phyloP scores from a whole-genome alignment of 2,888 invertebrate species.

The Leucozona laternaria region DNA sequence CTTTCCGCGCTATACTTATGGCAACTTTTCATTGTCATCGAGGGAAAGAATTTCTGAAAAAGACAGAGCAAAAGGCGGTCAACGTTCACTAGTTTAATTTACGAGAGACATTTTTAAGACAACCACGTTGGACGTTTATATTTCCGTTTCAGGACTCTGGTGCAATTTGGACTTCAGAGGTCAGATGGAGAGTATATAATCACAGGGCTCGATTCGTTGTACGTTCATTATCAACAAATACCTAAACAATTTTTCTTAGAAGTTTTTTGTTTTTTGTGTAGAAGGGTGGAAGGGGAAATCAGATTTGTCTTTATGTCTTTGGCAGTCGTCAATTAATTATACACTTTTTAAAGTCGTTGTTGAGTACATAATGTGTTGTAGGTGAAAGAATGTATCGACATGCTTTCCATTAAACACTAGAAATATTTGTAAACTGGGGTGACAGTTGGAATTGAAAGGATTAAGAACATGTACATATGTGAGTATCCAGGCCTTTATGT shows the following conservation, averaged over 20 bases:
- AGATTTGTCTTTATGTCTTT: conserved; percentile 68
- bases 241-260: conserved; percentile 2
- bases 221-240: conserved; percentile 36
- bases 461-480: too few relatives aligned
- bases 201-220: conserved; percentile 12
- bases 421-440: not conserved
- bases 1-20: not conserved
- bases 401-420: not conserved
- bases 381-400: not conserved
- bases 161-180: conserved; percentile 38
- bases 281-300: not conserved
- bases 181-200: not conserved
- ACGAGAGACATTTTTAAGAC: conserved; percentile 71
- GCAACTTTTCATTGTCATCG: conserved; percentile 71
- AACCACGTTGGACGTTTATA: conserved; percentile 49
- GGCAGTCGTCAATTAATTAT: conserved; percentile 71
- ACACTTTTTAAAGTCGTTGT: conserved; percentile 39
- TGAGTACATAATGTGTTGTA: not conserved
- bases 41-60: conserved; percentile 42
- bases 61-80: conserved; percentile 42
- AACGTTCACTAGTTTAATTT: conserved; percentile 62
- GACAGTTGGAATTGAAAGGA: not conserved
- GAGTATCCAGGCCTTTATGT: too few relatives aligned
- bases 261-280: not conserved
- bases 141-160: conserved; percentile 54